Evolutionary conservation across 2,888 invertebrate species (phyloP), one percentile per base, ranked within the genome.

Genomic region (Plagiodera versicolora): DNA sequence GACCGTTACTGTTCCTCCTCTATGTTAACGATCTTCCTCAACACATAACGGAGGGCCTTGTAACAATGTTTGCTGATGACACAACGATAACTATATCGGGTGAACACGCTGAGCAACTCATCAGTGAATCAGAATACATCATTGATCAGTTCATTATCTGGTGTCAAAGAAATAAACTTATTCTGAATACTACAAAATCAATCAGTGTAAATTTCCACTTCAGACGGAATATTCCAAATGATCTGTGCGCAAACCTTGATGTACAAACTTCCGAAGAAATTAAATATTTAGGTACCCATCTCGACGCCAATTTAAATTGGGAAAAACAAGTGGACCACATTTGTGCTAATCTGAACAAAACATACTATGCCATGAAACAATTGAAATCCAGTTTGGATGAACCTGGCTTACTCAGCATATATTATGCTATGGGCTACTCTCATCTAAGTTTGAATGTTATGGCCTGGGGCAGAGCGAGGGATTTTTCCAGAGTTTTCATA

Each of bases 391-490:
- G 24, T 24, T 24, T 24, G 24, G 24, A 24, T 24, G 24, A 24
- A 24, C 6, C 24, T 24, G 24, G 24, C 24, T 24, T 24, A 24
- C 24, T 24, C 24, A 24, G 24, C 24, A 32, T 48, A 48, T 24
- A 48, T 10, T 19, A 48, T 10, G 60, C 56, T 30, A 52, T 30
- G 57, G 45, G 19, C 35, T 16, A 58, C 19, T 35, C 32, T 52
- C 20, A 10, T 28, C 11, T 48, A 14, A 48, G 9, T n/a, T 10
- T 50, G 10, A 50, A 28, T 16, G 17, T 28, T n/a, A 50, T 50
- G 3, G 50, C 18, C n/a, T 50, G 50, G 16, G 50, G 4, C n/a
- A 5, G 17, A 6, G 10, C 30, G 4, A 50, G 49, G 5, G 16
- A 49, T 17, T 24, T 49, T n/a, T 30, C 49, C 10, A 16, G 18